Base-by-base conservation (phyloP, 2,797 vertebrate genomes). In the Sphenodon punctatus region DNA sequence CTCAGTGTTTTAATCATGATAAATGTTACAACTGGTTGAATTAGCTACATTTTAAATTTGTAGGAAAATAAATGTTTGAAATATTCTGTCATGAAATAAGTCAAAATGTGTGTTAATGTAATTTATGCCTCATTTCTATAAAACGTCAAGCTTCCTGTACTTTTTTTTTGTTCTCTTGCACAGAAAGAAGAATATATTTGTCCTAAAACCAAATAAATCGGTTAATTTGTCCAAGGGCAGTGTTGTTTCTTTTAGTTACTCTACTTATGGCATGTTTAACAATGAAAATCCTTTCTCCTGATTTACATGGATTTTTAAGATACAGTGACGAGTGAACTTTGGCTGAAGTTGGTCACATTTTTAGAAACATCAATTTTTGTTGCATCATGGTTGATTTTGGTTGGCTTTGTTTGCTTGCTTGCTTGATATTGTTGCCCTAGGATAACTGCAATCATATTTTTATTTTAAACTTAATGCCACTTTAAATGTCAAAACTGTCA, bases 401-500 rank as follows among this genome's bases (percentile, higher is more conserved):
- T n/a, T n/a, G n/a, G n/a, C n/a, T n/a, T n/a, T n/a, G n/a, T n/a
- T n/a, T n/a, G n/a, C 90, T 88, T 75, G 51, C 51, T 89, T 79
- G 68, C 48, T 51, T 0, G 1, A 86, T 86, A 76, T 76, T 89
- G 78, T 91, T 56, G 10, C 56, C 30, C 10, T 34, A 13, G 19
- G 30, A 56, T 68, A 73, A 79, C 46, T 84, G 86, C 86, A 84
- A 46, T 79, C 32, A 1, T 88, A 78, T 75, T 85, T 76, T 55
- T 63, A 17, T 51, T 51, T 86, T 88, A 77, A 89, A 88, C 73
- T 82, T 91, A 89, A 85, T 86, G 76, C 86, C 39, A 0, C 61
- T 74, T 74, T 81, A 88, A 92, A 90, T 89, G 88, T 91, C 78
- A 82, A 15, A 86, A 79, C 77, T 59, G 73, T 36, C 12, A 22